Conservation (phyloP, 2,113 vertebrate species). For the Calyptommatus sinebrachiatus region DNA sequence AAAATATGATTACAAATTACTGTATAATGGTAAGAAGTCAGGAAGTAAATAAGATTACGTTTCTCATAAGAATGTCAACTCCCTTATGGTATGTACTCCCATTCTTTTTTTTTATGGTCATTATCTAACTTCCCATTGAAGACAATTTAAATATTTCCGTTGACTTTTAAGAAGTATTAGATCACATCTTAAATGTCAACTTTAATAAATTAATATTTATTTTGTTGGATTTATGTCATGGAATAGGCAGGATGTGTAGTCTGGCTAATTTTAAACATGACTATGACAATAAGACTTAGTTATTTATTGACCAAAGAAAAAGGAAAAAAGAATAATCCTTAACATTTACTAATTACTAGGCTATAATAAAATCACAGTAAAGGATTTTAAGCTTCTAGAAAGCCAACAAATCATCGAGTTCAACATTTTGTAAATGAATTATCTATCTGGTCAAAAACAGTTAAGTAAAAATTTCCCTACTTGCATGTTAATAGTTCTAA, state of each 20-base stretch:
- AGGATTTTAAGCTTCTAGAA: constrained; percentile 36
- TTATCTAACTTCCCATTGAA: constrained; percentile 64
- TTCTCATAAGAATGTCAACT: constrained; percentile 59
- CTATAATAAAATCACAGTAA: constrained; percentile 56
- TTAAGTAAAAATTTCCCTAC: constrained; percentile 50
- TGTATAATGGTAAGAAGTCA: constrained; percentile 8
- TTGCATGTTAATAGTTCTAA: constrained; percentile 41
- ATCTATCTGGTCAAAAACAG: constrained; percentile 33
- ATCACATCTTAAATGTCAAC: constrained; percentile 63
- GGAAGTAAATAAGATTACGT: constrained; percentile 48
- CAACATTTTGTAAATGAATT: constrained; percentile 48
- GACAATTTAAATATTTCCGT: constrained; percentile 64
- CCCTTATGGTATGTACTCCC: constrained; percentile 48
- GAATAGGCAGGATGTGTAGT: constrained; percentile 62
- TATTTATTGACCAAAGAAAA: constrained; percentile 58
- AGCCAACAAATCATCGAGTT: constrained; percentile 45
- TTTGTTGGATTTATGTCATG: constrained; percentile 61
- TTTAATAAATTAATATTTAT: constrained; percentile 67
- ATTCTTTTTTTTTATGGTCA: constrained; percentile 60
- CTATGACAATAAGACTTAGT: constrained; percentile 52
- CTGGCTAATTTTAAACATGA: constrained; percentile 50
- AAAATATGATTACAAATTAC: constrained; percentile 59
- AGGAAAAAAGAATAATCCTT: constrained; percentile 55
- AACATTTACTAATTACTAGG: constrained; percentile 51
- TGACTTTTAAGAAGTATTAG: constrained; percentile 65